These are phyloP conservation scores for Celastrina argiolus DNA, from an alignment of 2,888 invertebrate genomes.

Conservation along the genomic window DNA sequence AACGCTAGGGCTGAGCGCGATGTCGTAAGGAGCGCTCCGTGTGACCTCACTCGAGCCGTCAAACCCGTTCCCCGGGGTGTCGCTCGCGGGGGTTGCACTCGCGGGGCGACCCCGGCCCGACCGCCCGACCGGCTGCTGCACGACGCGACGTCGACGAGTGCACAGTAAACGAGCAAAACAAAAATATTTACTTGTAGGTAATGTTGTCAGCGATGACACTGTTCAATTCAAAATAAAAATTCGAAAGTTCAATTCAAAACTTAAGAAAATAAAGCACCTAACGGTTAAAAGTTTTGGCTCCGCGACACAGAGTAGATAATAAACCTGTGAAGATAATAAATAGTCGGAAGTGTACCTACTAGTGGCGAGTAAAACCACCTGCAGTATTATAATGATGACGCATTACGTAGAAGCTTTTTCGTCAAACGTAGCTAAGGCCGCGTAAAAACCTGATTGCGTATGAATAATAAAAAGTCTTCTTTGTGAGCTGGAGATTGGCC, in stretches of 20 bases:
- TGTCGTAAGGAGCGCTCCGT: constrained; percentile 13
- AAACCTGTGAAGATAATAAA: not conserved
- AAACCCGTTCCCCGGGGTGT: constrained; percentile 4
- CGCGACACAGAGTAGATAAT: not conserved
- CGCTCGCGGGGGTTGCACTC: constrained; percentile 14
- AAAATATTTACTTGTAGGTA: too few relatives aligned
- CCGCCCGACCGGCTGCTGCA: too few relatives aligned
- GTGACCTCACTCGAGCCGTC: constrained; percentile 9
- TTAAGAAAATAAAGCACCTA: too few relatives aligned
- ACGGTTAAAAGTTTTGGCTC: not conserved
- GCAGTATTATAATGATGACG: not conserved
- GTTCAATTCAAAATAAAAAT: too few relatives aligned
- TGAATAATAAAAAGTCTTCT: constrained; percentile 5
- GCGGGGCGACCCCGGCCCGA: not conserved
- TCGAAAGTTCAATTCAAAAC: too few relatives aligned
- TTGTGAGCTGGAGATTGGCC: not conserved
- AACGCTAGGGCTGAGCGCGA: not conserved
- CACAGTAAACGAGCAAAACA: too few relatives aligned
- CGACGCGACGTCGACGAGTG: too few relatives aligned
- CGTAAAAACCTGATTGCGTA: constrained; percentile 11
- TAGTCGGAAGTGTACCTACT: not conserved
- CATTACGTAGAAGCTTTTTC: not conserved
- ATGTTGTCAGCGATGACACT: too few relatives aligned
- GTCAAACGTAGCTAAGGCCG: constrained; percentile 5
- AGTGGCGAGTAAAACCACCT: not conserved